Evolutionary conservation across 2,797 vertebrate species (phyloP), one percentile per base, ranked within the genome.

Genomic region (Sciurus carolinensis): DNA sequence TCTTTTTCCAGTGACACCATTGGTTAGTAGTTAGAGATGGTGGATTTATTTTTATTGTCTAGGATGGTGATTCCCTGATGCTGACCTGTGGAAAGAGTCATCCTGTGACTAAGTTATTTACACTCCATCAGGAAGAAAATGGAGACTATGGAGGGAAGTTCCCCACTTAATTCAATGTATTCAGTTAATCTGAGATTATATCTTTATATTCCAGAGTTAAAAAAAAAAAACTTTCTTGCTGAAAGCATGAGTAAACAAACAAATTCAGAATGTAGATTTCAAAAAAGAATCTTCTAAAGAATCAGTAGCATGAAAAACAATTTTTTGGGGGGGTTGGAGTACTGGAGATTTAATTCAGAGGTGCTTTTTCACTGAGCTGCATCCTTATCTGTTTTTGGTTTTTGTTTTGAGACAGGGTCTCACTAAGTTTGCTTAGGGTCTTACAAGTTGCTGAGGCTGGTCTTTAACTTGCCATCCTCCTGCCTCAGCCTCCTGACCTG

Each of bases 261-360:
- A 1, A 76, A 67, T 82, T 17, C 15, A 36, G 33, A 87, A 66
- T 44, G 39, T 80, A 73, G n/a, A 24, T 62, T 62, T 62, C 59
- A 62, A 62, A 62, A 24, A 66, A 57, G 26, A 62, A 66, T 84
- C 33, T 71, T 97, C 9, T 17, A 44, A 92, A 90, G 52, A 93
- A 54, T 88, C 47, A 44, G 11, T 1, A 14, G 80, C 20, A 18
- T 39, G 24, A 73, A 72, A 81, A 92, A 30, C 26, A 73, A 24
- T 57, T 54, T 17, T 54, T 54, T 54, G 1, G 54, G 54, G 39
- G 39, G 39, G 39, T 39, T 3, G 52, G 1, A 6, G 6, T 54
- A 54, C 54, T 54, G 18, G 54, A 54, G 54, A 54, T 57, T 57
- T 57, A 57, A 22, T 20, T 18, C 54, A 57, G 54, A 57, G 54